Evolutionary conservation across 2,113 vertebrate species (phyloP), one percentile per base, ranked within the genome.

Genomic region (Perca fluviatilis): DNA sequence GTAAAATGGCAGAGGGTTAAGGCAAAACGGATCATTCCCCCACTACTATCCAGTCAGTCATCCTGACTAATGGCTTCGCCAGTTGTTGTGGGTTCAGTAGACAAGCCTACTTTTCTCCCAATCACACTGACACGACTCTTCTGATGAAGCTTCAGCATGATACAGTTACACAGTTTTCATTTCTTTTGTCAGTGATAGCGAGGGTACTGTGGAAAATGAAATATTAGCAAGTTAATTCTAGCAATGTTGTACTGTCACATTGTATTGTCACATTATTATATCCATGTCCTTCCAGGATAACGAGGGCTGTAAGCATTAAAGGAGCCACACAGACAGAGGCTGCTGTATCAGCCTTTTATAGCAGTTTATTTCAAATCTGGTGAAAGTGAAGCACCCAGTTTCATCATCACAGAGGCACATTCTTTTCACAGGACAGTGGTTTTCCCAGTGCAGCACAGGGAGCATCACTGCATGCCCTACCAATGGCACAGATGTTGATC

Each of bases 1-100:
- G 89, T 89, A 93, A 92, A 94, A 92, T 88, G 88, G 92, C 80
- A 92, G 88, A 86, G 91, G 92, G 90, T 92, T 92, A 91, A 89
- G 77, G 83, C 82, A 83, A 92, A 89, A 92, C 89, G 80, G 87
- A 93, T 86, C 83, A 92, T 91, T 90, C 86, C 63, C 12, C 89
- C 69, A 87, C 74, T 50, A 60, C 64, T 80, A 82, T 57, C 81
- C 77, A 88, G 90, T 89, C 83, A 86, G 65, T 91, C 90, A 92
- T 82, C 73, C 87, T 89, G 87, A 87, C 74, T 88, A 91, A 92
- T 85, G 80, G 88, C 80, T 72, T 78, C 40, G 5, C 72, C 73
- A 27, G 77, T 78, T 80, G 77, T 65, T 85, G 79, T 65, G 80
- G 75, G 84, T 89, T 83, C 71, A 77, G 74, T 51, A 57, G 69